Base-by-base conservation (phyloP, 2,888 invertebrate genomes). In the Campoplex nolae region DNA sequence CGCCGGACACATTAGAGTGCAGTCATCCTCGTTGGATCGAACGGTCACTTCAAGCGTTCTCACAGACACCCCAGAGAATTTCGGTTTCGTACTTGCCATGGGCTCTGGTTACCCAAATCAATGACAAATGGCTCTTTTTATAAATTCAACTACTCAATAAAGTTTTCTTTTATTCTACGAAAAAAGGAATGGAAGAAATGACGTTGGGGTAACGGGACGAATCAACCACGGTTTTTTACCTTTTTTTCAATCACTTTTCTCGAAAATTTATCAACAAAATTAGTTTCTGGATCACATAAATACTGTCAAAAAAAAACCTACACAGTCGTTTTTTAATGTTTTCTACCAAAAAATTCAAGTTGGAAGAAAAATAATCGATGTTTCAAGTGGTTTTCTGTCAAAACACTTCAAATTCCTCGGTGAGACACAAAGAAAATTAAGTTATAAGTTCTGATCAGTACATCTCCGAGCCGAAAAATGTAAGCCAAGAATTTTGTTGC, bases 1-100 rank as follows among this genome's bases (percentile, higher is more conserved):
- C 62, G 96, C 96, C 89, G 95, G 95, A 90, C 96, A 96, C 71
- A 95, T 91, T 62, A 96, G 90, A 32, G 96, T 96, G 78, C 92
- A 92, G 91, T 92, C 84, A 92, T 91, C 91, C 91, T 93, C 93
- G 91, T 93, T 95, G 42, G 80, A 68, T 90, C 95, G 94, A 70
- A 88, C 89, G 32, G 88, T 90, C 28, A 88, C 89, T 32, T 94
- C 92, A 70, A 94, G 89, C 76, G 91, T 91, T 88, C 91, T 90
- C 65, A 93, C 93, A 45, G 91, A 91, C 62, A 89, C 91, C 81
- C 93, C 93, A 83, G 94, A 92, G 87, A 94, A 94, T 89, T 97
- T 97, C 88, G 97, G 97, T 89, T 96, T 96, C 86, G 96, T 96
- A 94, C 96, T 96, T 94, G 97, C 96, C 95, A 97, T 96, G 90